Base-by-base conservation (phyloP, 2,888 invertebrate species). In the Plusia festucae region DNA sequence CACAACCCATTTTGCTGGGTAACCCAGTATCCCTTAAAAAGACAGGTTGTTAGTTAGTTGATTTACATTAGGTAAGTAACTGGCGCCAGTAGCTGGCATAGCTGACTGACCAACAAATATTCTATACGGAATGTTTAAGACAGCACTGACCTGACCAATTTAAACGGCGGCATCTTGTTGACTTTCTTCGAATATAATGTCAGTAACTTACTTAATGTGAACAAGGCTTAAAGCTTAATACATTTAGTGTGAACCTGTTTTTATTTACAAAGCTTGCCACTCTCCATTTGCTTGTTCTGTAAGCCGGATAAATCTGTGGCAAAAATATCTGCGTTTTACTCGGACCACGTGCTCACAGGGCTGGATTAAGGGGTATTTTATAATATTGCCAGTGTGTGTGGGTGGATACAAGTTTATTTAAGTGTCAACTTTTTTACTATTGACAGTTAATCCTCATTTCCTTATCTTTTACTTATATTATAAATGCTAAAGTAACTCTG, bases 201-300 rank as follows among this genome's bases (percentile, higher is more conserved):
- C 34, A 34, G 15, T 3, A 40, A 40, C 40, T 40, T 40, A 40
- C n/a, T 2, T 15, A 13, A 15, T n/a, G 40, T n/a, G n/a, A 40
- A 40, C 40, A 40, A 40, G 40, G n/a, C 40, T 40, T n/a, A 40
- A 40, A 40, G 46, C 46, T 49, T 18, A 49, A 49, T 49, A 18
- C 18, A 49, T 18, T 49, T 49, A 20, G 18, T 49, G 46, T 49
- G 20, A 49, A 49, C 18, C 46, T 11, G 46, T 20, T 20, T 49
- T 49, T 49, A 49, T 49, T 49, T 49, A 49, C 46, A 49, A 20
- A 49, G 46, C 46, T 49, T 49, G 46, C 46, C 46, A 49, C 46
- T 49, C 46, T 49, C 46, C 46, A 49, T 49, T 49, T 49, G 46
- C 46, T 49, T 49, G 20, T 20, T 16, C 46, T 49, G 46, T 46